These are phyloP conservation scores for Drosophila quinaria DNA, from an alignment of 2,888 invertebrate genomes.

Conservation along the genomic window DNA sequence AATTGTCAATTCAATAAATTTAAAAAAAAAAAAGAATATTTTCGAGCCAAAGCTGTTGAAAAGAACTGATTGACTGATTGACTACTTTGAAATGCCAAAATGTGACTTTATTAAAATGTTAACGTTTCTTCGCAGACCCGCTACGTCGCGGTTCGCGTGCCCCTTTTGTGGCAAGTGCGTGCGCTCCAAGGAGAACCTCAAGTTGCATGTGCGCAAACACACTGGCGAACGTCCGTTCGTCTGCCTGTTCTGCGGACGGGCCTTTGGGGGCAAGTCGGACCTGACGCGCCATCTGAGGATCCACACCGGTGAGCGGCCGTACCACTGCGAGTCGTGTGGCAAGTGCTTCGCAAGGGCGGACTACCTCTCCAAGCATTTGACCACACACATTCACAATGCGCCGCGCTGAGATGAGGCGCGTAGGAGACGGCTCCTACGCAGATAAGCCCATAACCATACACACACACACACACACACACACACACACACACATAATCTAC, in stretches of 20 bases:
- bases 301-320: slow-evolving; percentile 95
- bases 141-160: slow-evolving; percentile 91
- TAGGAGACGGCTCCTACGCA: slow-evolving; percentile 86
- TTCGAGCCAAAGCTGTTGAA: too few relatives aligned
- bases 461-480: slow-evolving; percentile 20
- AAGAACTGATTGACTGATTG: too few relatives aligned
- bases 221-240: slow-evolving; percentile 96
- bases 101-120: background rate
- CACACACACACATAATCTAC: slow-evolving; percentile 16
- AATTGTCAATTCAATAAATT: too few relatives aligned
- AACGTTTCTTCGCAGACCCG: slow-evolving; percentile 71
- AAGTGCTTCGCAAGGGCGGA: slow-evolving; percentile 96
- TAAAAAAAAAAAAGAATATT: too few relatives aligned
- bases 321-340: slow-evolving; percentile 96
- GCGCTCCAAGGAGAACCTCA: slow-evolving; percentile 94
- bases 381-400: slow-evolving; percentile 94
- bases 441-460: slow-evolving; percentile 77
- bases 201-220: slow-evolving; percentile 94
- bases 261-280: slow-evolving; percentile 95
- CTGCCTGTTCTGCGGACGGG: slow-evolving; percentile 94
- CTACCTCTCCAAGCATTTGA: slow-evolving; percentile 95
- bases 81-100: too few relatives aligned
- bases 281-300: slow-evolving; percentile 94
- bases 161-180: slow-evolving; percentile 96
- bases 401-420: slow-evolving; percentile 87